Evolutionary conservation across 1,140 invertebrate species (phyloP).

Genomic region (Anastrepha obliqua): DNA sequence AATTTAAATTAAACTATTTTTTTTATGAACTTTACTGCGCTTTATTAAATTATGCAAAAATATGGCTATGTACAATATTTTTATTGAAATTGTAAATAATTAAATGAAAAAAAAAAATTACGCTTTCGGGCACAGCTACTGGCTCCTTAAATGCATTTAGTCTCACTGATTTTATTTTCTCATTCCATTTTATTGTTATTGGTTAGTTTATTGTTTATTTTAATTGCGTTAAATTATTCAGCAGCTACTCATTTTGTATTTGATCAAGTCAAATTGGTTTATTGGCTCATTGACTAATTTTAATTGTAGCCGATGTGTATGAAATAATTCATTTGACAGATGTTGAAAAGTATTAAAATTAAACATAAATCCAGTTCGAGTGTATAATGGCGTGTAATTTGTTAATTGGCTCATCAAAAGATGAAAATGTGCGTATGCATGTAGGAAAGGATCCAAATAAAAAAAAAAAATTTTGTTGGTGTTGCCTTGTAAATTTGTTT

Average conservation of each 20-base stretch:
- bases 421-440: too few relatives aligned
- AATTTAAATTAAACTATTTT: background rate
- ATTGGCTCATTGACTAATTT: slow-evolving; percentile 29
- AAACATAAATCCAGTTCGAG: background rate
- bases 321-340: slow-evolving; percentile 9
- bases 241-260: background rate
- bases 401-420: background rate
- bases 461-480: too few relatives aligned
- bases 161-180: background rate
- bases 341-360: slow-evolving; percentile 27
- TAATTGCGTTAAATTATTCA: slow-evolving; percentile 13
- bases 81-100: too few relatives aligned
- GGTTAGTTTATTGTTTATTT: background rate
- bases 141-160: background rate
- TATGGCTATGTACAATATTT: background rate
- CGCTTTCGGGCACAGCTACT: background rate
- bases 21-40: background rate
- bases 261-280: background rate
- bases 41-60: background rate
- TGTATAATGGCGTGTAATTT: background rate
- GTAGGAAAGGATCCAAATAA: too few relatives aligned
- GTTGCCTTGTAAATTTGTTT: too few relatives aligned
- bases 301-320: background rate
- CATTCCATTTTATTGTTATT: background rate
- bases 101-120: too few relatives aligned